Evolutionary conservation across 2,113 vertebrate species (phyloP).

Genomic region (Pithys albifrons): DNA sequence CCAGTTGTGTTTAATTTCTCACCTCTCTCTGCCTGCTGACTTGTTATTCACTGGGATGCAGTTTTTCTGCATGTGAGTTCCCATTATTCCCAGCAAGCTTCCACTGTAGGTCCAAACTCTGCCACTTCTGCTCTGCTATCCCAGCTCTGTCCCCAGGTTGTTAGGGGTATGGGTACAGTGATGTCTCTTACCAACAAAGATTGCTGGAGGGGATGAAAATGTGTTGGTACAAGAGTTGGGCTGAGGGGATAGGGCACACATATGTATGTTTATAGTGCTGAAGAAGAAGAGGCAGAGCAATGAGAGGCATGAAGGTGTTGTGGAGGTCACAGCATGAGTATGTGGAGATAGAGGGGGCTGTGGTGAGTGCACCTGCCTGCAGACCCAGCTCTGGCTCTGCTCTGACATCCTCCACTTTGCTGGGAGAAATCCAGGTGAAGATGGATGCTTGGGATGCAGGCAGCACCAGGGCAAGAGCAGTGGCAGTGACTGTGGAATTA

Average conservation of each 20-base stretch:
- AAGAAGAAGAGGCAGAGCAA: not conserved
- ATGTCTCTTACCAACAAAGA: not conserved
- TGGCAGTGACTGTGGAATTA: not conserved
- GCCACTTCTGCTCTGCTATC: not conserved
- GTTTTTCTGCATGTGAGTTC: not conserved
- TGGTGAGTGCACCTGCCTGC: not conserved
- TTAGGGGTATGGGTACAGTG: not conserved
- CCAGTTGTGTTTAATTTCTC: not conserved
- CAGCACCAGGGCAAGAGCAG: not conserved
- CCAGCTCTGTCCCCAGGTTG: not conserved
- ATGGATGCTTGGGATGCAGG: not conserved
- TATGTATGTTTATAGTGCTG: accelerated
- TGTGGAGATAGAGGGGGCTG: not conserved
- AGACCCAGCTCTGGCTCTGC: not conserved
- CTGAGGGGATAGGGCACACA: accelerated
- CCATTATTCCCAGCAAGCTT: not conserved
- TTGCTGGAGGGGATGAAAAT: not conserved
- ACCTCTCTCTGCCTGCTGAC: not conserved
- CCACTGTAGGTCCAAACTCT: not conserved
- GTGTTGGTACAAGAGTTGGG: not conserved
- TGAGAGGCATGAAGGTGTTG: not conserved
- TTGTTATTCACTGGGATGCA: not conserved
- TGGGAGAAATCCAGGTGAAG: accelerated
- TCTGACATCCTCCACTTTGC: not conserved
- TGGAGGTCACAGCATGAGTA: accelerated